phyloP scores from a whole-genome alignment of 2,113 vertebrate species.

The Heloderma charlesbogerti region DNA sequence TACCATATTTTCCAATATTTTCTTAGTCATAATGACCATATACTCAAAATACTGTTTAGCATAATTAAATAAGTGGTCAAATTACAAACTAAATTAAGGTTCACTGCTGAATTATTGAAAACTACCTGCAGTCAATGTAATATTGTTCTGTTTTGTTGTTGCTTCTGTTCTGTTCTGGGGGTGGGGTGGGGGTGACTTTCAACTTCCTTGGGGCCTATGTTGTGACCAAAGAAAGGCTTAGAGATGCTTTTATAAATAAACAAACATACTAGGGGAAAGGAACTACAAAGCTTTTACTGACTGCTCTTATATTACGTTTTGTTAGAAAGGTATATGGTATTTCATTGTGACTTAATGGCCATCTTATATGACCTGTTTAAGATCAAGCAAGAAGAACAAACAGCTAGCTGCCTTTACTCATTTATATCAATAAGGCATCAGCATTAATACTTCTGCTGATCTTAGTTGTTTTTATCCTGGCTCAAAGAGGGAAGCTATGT shows the following conservation, averaged over 20 bases:
- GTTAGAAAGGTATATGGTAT: background rate
- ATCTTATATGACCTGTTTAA: background rate
- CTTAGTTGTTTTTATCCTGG: background rate
- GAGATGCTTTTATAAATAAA: constrained; percentile 8
- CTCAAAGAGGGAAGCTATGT: background rate
- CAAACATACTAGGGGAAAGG: background rate
- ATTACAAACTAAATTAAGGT: background rate
- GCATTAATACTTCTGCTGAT: background rate
- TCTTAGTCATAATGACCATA: background rate
- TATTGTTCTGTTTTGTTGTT: background rate
- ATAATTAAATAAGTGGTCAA: background rate
- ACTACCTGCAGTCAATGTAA: background rate
- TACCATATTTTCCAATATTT: background rate
- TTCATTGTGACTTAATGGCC: background rate
- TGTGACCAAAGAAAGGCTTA: background rate
- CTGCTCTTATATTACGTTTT: background rate
- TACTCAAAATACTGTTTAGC: background rate
- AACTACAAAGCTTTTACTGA: background rate
- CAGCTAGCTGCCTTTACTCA: background rate
- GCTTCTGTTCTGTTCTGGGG: background rate
- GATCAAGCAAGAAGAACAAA: background rate
- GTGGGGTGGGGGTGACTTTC: background rate
- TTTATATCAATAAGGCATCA: background rate
- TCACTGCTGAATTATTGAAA: background rate
- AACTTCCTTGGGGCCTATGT: background rate